Conservation (phyloP, 2,113 vertebrate genomes). For the Psettodes erumei region DNA sequence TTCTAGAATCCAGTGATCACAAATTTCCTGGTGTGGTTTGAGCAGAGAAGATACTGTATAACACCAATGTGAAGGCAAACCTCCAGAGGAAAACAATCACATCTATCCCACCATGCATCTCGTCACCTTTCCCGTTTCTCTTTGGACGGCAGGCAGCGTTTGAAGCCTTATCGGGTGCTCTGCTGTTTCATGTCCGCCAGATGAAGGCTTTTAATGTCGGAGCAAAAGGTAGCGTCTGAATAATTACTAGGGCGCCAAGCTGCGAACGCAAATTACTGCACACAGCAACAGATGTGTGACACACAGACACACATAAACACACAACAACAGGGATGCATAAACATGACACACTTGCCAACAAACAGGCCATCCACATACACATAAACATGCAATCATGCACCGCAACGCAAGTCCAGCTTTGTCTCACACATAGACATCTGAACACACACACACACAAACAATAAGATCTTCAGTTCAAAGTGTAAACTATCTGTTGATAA, state of each 20-base stretch:
- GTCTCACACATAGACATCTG: background rate
- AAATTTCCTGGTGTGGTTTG: constrained; percentile 46
- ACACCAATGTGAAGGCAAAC: constrained; percentile 64
- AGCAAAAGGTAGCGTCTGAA: constrained; percentile 82
- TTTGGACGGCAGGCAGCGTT: constrained; percentile 73
- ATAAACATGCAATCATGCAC: constrained; percentile 32
- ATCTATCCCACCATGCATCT: constrained; percentile 73
- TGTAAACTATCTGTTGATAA: background rate
- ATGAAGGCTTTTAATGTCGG: constrained; percentile 83
- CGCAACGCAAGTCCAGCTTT: constrained; percentile 3
- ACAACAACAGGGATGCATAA: constrained; percentile 42
- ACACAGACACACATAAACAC: constrained; percentile 25
- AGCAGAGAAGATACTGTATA: constrained; percentile 53
- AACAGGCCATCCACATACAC: constrained; percentile 43
- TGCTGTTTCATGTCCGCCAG: constrained; percentile 80
- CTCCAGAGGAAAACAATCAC: constrained; percentile 76
- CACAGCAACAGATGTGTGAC: constrained; percentile 80
- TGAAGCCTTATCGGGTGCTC: constrained; percentile 81
- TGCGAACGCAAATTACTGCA: constrained; percentile 83
- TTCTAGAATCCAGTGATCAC: constrained; percentile 57
- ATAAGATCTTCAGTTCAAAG: background rate
- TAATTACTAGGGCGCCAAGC: constrained; percentile 85
- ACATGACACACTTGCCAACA: constrained; percentile 50
- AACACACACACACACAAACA: constrained; percentile 10
- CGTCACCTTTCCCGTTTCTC: constrained; percentile 76